Evolutionary conservation across 1,140 invertebrate species (phyloP), one percentile per base, ranked within the genome.

Genomic region (Philaenus spumarius): DNA sequence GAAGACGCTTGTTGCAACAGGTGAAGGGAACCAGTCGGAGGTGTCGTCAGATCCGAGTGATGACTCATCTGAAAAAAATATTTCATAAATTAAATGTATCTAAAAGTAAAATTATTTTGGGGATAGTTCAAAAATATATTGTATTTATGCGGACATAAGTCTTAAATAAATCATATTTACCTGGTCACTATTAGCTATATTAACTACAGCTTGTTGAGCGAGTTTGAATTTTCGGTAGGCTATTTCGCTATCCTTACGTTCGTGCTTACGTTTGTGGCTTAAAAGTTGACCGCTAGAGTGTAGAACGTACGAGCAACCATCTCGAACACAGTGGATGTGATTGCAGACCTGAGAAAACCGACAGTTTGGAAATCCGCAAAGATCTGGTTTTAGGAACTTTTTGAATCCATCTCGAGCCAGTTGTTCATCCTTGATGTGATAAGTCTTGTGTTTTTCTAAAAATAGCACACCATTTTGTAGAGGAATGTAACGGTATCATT

Each of bases 381-480:
- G 79, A 71, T 98, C 95, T 64, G 94, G 95, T 72, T 98, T 98
- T 84, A 98, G 94, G 70, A 97, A 98, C 72, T 98, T 98, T 71
- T 97, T 97, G 77, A 98, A 98, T 2, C 95, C 95, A 71, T 98
- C 96, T 62, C 92, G 85, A 11, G 88, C 89, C 30, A 98, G 75
- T 65, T 97, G 91, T 69, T 97, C 94, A 73, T 98, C 95, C 74
- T 97, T 97, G 66, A 97, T 93, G 73, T 98, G 96, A 68, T 97
- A 98, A 0, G 93, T 90, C 72, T 98, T 98, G 78, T 98, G 96
- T 78, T 98, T 98, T 77, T 98, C 95, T 97, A 77, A 2, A 66
- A 59, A 57, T 60, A 46, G 46, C 64, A n/a, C n/a, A n/a, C n/a
- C n/a, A n/a, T n/a, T n/a, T n/a, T n/a, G n/a, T n/a, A n/a, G n/a